Percentiles rank a stretch among this genome's conserved stretches.
phyloP scores from a whole-genome alignment of 1,140 invertebrate species.

The Asobara japonica region DNA sequence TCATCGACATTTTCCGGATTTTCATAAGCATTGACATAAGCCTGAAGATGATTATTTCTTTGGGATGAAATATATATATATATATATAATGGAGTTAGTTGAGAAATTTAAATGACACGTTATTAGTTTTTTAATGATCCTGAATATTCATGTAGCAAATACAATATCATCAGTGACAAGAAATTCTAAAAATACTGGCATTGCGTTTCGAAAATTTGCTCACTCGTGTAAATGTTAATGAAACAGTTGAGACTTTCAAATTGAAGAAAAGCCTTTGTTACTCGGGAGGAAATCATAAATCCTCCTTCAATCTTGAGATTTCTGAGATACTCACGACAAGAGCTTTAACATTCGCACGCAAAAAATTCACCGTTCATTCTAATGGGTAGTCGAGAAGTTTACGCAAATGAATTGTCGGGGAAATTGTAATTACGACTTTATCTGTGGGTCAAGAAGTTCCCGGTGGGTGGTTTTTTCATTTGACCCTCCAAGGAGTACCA shows the following conservation, averaged over 20 bases:
- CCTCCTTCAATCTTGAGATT: neutral
- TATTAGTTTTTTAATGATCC: too few relatives aligned
- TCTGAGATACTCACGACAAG: neutral
- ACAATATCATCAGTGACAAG: too few relatives aligned
- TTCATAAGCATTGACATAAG: neutral
- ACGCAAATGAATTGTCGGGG: neutral
- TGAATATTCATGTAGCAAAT: too few relatives aligned
- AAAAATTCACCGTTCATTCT: neutral
- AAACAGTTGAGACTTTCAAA: neutral
- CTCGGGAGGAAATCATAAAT: slow-evolving; percentile 2
- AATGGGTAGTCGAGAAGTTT: neutral
- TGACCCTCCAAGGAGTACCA: too few relatives aligned
- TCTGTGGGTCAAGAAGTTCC: neutral
- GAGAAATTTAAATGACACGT: too few relatives aligned
- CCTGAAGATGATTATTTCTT: too few relatives aligned
- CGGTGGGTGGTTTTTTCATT: too few relatives aligned
- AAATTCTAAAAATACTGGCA: neutral
- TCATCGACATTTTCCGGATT: slow-evolving; percentile 13
- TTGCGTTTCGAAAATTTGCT: neutral
- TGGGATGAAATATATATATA: too few relatives aligned
- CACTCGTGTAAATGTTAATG: neutral
- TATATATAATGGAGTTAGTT: too few relatives aligned
- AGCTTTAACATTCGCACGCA: neutral
- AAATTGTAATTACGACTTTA: neutral
- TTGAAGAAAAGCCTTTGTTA: slow-evolving; percentile 8